These are phyloP conservation scores for Zele albiditarsus DNA, from an alignment of 2,888 invertebrate genomes.

Conservation along the genomic window DNA sequence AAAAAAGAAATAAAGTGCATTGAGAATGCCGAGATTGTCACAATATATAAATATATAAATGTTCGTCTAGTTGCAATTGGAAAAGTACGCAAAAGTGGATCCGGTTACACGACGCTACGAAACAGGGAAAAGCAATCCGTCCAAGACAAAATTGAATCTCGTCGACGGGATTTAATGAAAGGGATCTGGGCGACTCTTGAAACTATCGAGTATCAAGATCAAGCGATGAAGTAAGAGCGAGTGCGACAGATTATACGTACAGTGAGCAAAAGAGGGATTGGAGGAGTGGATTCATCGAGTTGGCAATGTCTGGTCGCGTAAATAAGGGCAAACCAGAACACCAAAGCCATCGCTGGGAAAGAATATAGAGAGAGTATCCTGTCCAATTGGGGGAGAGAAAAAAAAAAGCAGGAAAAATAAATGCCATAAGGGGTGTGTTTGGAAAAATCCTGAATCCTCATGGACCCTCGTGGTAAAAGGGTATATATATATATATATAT, in stretches of 20 bases:
- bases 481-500: neutral
- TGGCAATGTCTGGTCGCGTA: conserved; percentile 9
- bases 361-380: neutral
- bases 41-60: neutral
- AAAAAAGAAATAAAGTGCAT: neutral
- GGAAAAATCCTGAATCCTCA: conserved; percentile 8
- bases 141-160: conserved; percentile 68
- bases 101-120: conserved; percentile 64
- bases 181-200: conserved; percentile 51
- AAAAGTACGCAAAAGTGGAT: conserved; percentile 60
- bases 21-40: neutral
- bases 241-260: conserved; percentile 49
- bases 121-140: conserved; percentile 69
- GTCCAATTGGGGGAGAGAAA: neutral
- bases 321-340: neutral
- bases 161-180: conserved; percentile 64
- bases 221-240: conserved; percentile 41
- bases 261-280: neutral
- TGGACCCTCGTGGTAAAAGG: conserved; percentile 19
- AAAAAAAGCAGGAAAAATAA: neutral
- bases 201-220: conserved; percentile 53
- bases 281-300: neutral
- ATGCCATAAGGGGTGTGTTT: neutral
- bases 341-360: neutral
- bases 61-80: conserved; percentile 19